Conservation (phyloP, 2,113 vertebrate genomes). For the Myrmecophaga tridactyla region DNA sequence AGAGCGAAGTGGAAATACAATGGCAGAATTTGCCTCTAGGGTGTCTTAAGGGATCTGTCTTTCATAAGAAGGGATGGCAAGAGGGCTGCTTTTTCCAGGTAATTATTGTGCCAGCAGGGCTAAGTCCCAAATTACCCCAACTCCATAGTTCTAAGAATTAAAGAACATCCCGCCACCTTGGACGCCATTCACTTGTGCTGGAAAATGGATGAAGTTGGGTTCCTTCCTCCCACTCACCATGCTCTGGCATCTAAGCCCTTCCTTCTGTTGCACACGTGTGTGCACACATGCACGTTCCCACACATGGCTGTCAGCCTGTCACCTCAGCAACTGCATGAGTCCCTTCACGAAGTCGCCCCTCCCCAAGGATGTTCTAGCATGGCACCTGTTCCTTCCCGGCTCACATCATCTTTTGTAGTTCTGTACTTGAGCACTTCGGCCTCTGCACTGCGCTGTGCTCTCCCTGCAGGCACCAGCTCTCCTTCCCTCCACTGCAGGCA, state of each 20-base stretch:
- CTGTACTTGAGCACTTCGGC: too few species aligned
- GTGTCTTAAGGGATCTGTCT: accelerated
- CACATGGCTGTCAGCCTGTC: not conserved
- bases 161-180: not conserved
- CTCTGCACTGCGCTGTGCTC: not conserved
- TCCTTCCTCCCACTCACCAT: too few species aligned
- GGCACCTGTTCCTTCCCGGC: too few species aligned
- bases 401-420: not conserved
- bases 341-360: too few species aligned
- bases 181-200: not conserved
- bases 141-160: too few species aligned
- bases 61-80: not conserved
- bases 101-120: accelerated
- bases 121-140: not conserved
- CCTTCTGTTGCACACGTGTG: too few species aligned
- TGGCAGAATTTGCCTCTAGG: not conserved
- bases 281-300: too few species aligned
- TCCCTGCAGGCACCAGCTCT: accelerated
- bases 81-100: not conserved
- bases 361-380: not conserved
- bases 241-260: not conserved
- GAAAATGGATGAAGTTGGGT: accelerated
- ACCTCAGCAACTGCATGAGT: not conserved
- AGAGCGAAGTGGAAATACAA: not conserved
- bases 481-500: not conserved